These are phyloP conservation scores for Amazona vittata DNA, from an alignment of 2,113 vertebrate species.

Conservation along the genomic window DNA sequence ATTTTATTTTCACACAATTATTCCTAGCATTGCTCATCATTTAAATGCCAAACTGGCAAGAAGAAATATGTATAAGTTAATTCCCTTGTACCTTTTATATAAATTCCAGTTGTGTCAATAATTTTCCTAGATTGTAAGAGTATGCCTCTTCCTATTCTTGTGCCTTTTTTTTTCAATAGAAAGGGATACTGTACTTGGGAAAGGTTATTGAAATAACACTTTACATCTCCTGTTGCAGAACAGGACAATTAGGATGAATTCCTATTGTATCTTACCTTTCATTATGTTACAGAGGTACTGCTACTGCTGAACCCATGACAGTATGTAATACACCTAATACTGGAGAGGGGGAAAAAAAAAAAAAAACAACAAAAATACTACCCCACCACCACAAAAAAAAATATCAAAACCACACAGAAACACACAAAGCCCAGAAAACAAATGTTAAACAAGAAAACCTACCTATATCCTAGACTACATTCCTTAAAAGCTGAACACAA, in stretches of 20 bases:
- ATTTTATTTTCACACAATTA: not conserved
- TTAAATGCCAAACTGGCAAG: not conserved
- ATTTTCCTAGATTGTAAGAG: slow-evolving; percentile 74
- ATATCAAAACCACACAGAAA: not conserved
- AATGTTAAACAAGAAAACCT: not conserved
- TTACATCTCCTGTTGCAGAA: not conserved
- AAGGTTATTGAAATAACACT: not conserved
- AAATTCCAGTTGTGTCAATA: slow-evolving; percentile 70
- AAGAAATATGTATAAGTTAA: not conserved
- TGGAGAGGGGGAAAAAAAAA: not conserved
- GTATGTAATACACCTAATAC: not conserved
- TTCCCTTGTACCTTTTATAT: slow-evolving; percentile 69
- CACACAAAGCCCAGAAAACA: not conserved
- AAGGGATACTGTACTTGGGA: not conserved
- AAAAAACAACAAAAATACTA: not conserved
- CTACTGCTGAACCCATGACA: no score
- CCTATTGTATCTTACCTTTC: not conserved
- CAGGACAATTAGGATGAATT: not conserved
- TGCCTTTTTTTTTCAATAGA: slow-evolving; percentile 60
- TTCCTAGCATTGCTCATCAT: not conserved
- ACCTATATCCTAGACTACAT: not conserved
- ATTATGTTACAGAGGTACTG: not conserved
- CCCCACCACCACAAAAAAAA: not conserved
- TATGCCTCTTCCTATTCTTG: slow-evolving; percentile 38
- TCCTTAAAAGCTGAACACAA: not conserved